Conservation (phyloP, 2,113 vertebrate genomes). For the Baryphthengus martii region DNA sequence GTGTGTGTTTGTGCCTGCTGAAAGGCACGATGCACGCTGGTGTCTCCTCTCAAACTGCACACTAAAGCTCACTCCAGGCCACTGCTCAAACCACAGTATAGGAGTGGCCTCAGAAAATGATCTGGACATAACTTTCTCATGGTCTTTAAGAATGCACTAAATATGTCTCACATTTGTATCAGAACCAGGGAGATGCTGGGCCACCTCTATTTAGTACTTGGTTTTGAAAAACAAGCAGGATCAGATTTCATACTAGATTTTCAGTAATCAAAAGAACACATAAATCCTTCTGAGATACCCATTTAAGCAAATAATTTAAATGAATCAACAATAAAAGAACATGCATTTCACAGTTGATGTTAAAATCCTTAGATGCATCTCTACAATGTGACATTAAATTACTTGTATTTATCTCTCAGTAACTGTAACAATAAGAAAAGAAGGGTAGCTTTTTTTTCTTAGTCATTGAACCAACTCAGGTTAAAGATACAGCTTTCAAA, state of each 20-base stretch:
- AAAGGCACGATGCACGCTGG: not conserved
- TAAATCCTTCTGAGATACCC: not conserved
- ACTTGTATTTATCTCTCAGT: not conserved
- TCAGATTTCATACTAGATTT: not conserved
- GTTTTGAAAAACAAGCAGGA: not conserved
- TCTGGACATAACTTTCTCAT: not conserved
- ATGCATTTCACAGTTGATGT: not conserved
- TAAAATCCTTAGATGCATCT: not conserved
- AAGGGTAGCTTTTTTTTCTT: not conserved
- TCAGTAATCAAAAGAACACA: not conserved
- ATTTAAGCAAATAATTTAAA: constrained; percentile 9
- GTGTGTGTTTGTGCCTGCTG: not conserved
- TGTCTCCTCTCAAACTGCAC: not conserved
- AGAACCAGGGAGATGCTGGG: not conserved
- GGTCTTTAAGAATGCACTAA: not conserved
- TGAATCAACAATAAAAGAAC: not conserved
- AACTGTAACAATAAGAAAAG: not conserved
- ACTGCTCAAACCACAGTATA: not conserved
- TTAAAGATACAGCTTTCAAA: not conserved
- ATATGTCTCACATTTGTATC: not conserved
- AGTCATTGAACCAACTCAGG: not conserved
- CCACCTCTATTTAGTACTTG: not conserved
- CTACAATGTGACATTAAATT: not conserved
- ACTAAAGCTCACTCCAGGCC: not conserved
- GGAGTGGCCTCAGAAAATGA: not conserved